Percentiles rank a stretch among this genome's conserved stretches.
Conservation (phyloP, 30 jellyfish, hydroid and myxozoan genomes). For the Turritopsis dohrnii region DNA sequence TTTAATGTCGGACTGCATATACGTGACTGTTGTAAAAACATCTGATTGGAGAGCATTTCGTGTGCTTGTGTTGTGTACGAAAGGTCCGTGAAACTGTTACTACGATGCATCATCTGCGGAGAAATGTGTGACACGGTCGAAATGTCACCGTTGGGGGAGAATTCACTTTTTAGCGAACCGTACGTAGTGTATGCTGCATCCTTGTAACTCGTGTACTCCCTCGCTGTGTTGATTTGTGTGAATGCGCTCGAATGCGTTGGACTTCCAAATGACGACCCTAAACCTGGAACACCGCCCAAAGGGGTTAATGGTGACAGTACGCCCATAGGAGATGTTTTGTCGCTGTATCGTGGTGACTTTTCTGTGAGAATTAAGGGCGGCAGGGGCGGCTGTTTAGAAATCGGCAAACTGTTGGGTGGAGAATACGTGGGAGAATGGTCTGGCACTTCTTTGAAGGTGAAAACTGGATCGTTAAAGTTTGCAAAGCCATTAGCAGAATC, state of each 20-base stretch:
- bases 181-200: slow-evolving; percentile 19
- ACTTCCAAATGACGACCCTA: slow-evolving; percentile 63
- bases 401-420: slow-evolving; percentile 42
- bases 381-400: slow-evolving; percentile 62
- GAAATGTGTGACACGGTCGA: slow-evolving; percentile 45
- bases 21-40: slow-evolving; percentile 69
- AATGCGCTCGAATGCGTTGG: slow-evolving; percentile 87
- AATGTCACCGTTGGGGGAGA: slow-evolving; percentile 69
- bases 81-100: slow-evolving; percentile 30
- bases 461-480: slow-evolving; percentile 38
- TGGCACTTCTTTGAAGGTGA: slow-evolving; percentile 21
- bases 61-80: slow-evolving; percentile 74
- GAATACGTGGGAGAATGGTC: slow-evolving; percentile 29
- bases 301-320: slow-evolving; percentile 97
- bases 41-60: slow-evolving; percentile 78
- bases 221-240: slow-evolving; percentile 32
- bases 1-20: slow-evolving; percentile 81
- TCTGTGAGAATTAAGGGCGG: slow-evolving; percentile 80
- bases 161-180: slow-evolving; percentile 36
- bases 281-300: slow-evolving; percentile 74
- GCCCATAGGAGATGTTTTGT: slow-evolving; percentile 88
- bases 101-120: slow-evolving; percentile 44
- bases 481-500: slow-evolving; percentile 23
- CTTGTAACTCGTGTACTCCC: slow-evolving; percentile 35
- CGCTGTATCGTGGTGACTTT: slow-evolving; percentile 74